Conservation (phyloP, 2,888 invertebrate genomes). For the Drosophila limbata region DNA sequence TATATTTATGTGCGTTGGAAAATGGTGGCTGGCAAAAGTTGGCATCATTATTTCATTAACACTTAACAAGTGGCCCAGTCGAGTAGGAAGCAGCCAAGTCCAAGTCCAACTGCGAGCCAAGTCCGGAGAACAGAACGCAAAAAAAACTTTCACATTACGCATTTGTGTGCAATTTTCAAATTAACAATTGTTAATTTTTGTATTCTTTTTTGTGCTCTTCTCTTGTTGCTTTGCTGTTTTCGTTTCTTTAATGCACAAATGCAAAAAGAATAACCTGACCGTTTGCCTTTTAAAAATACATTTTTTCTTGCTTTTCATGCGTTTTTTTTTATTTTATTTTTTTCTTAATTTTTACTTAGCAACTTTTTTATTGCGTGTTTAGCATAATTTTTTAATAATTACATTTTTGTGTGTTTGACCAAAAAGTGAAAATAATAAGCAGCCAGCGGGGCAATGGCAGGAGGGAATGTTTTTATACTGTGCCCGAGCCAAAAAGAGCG, state of each 20-base stretch:
- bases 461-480: constrained; percentile 42
- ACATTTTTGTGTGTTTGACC: constrained; percentile 78
- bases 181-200: constrained; percentile 82
- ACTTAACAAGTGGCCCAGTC: constrained; percentile 76
- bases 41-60: constrained; percentile 83
- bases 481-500: constrained; percentile 24
- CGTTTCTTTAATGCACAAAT: constrained; percentile 49
- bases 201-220: constrained; percentile 26
- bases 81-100: constrained; percentile 33
- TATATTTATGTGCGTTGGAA: constrained; percentile 7
- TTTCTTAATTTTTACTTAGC: constrained; percentile 75
- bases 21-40: constrained; percentile 63
- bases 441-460: constrained; percentile 33
- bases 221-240: constrained; percentile 27
- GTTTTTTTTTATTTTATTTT: constrained; percentile 16
- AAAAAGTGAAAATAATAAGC: constrained; percentile 70
- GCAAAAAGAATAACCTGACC: constrained; percentile 63
- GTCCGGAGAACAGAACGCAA: constrained; percentile 33
- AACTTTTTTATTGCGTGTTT: constrained; percentile 79
- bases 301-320: constrained; percentile 61
- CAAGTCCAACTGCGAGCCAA: constrained; percentile 1
- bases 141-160: constrained; percentile 81
- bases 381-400: constrained; percentile 82
- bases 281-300: constrained; percentile 78
- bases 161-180: constrained; percentile 82